Base-by-base conservation (phyloP, 1,140 invertebrate species). In the Drosophila takahashii region DNA sequence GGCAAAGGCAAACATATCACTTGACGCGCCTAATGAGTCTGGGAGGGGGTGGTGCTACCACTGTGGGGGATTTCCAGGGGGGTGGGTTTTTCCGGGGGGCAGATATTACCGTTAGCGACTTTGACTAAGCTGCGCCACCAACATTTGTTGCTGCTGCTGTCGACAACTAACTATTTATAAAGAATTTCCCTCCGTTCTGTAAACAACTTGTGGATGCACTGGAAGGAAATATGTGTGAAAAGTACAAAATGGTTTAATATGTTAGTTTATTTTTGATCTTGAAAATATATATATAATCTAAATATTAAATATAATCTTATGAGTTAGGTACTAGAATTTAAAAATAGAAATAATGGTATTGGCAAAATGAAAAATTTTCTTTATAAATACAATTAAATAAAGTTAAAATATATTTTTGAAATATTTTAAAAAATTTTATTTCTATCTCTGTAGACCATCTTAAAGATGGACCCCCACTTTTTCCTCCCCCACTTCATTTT, bases 1-100 rank as follows among this genome's bases (percentile, higher is more conserved):
- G 37, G 39, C 73, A 39, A 72, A 60, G 75, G 65, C 78, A 77
- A 86, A 76, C 83, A 86, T 86, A 87, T 86, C 83, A 86, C 83
- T 86, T 86, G 83, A 86, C 83, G 83, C 83, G 83, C 83, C 83
- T 86, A 86, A 86, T 86, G 83, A 86, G 83, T 83, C 76, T 32
- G 56, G 51, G 18, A 10, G 32, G 26, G 10, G 16, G 64, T 32
- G 15, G 9, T 6, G 15, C 6, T 27, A 10, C 16, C 41, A 42
- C n/a, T n/a, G n/a, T n/a, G n/a, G n/a, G n/a, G 41, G 29, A 8
- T 29, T 39, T 39, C 15, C 15, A 13, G n/a, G 8, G 45, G 42
- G 60, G 9, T 36, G 48, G 45, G 48, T n/a, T 47, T 65, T 37
- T 66, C 34, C 42, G 22, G 9, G 32, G 34, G 16, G 58, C 58